These are phyloP conservation scores for Pituophis catenifer DNA, from an alignment of 2,113 vertebrate genomes.

Conservation along the genomic window DNA sequence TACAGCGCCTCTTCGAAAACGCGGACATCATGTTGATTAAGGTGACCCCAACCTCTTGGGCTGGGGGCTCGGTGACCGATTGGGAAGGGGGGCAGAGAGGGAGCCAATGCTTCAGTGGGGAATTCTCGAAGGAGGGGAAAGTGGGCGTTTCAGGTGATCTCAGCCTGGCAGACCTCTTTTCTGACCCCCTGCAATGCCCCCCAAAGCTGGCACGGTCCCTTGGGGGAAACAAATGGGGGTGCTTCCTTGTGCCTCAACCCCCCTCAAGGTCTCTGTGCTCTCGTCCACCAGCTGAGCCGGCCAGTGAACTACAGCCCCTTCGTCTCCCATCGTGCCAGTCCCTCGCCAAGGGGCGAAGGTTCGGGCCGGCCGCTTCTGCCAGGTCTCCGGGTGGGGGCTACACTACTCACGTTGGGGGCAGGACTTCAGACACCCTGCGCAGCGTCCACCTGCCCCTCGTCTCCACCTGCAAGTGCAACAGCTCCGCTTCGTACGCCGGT, in stretches of 20 bases:
- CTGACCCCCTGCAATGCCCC: background rate
- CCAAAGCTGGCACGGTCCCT: background rate
- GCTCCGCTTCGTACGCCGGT: slow-evolving; percentile 68
- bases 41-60: slow-evolving; percentile 48
- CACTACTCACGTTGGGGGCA: slow-evolving; percentile 57
- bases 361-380: slow-evolving; percentile 67
- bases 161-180: background rate
- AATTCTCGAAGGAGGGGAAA: background rate
- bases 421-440: slow-evolving; percentile 66
- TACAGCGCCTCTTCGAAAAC: slow-evolving; percentile 68
- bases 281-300: slow-evolving; percentile 64
- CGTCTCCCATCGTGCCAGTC: slow-evolving; percentile 71
- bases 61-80: background rate
- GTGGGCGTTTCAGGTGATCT: background rate
- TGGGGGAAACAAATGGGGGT: background rate
- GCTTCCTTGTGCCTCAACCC: background rate
- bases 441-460: slow-evolving; percentile 75
- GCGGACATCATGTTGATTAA: slow-evolving; percentile 83
- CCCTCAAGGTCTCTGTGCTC: background rate
- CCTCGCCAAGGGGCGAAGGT: slow-evolving; percentile 60
- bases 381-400: slow-evolving; percentile 81
- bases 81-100: background rate
- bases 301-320: slow-evolving; percentile 69
- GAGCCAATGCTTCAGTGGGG: background rate
- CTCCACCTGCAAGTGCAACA: slow-evolving; percentile 68